These are phyloP conservation scores for Odontamblyopus rebecca DNA, from an alignment of 2,797 vertebrate species.

Conservation along the genomic window DNA sequence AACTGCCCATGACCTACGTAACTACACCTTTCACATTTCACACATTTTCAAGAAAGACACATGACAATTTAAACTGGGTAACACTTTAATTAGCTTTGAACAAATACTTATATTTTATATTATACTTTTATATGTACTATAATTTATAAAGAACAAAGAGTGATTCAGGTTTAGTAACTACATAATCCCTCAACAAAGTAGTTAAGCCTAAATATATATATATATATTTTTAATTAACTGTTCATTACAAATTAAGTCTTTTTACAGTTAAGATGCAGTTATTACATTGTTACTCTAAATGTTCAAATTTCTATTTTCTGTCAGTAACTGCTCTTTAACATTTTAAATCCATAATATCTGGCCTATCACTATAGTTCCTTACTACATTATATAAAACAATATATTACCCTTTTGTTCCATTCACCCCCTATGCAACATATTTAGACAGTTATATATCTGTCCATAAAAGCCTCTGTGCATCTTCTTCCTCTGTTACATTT, in stretches of 20 bases:
- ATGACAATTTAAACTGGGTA: too few species aligned
- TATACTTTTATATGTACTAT: too few species aligned
- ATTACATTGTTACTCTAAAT: too few species aligned
- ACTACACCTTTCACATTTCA: not conserved
- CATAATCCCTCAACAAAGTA: too few species aligned
- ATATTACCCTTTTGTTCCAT: not conserved
- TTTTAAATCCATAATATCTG: not conserved
- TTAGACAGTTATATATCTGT: constrained; percentile 24
- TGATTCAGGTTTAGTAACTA: too few species aligned
- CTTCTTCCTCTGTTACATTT: not conserved
- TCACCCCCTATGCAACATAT: not conserved
- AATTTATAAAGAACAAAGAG: too few species aligned
- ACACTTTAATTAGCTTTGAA: too few species aligned
- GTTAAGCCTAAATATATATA: too few species aligned
- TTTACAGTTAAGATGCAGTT: too few species aligned
- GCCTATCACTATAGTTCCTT: not conserved
- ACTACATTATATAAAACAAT: not conserved
- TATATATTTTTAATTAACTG: too few species aligned
- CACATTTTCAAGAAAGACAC: not conserved
- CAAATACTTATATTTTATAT: too few species aligned
- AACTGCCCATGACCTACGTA: not conserved
- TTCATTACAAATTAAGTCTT: too few species aligned
- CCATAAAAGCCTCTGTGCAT: not conserved
- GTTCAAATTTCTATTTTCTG: not conserved
- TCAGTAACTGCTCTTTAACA: not conserved